A percentile compares a stretch with the other conserved stretches of the same genome.
Evolutionary conservation across 2,113 vertebrate species (phyloP).

Genomic region (Parus major): DNA sequence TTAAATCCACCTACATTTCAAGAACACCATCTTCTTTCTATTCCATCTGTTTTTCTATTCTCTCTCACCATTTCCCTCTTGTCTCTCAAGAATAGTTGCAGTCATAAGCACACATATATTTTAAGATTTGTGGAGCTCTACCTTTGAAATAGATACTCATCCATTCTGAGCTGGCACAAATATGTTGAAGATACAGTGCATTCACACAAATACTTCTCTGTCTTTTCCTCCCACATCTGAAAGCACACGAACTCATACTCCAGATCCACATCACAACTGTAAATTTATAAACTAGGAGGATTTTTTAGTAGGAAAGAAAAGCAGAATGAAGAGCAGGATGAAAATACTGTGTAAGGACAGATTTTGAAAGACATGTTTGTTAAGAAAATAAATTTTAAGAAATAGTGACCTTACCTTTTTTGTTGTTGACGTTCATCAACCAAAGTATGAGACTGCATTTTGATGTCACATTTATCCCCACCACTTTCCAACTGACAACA

Average conservation of each 20-base stretch:
- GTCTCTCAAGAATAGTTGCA: background rate
- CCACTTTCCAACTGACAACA: background rate
- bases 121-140: background rate
- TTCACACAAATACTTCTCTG: background rate
- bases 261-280: background rate
- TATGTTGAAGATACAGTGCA: background rate
- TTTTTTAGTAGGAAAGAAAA: background rate
- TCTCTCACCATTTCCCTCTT: background rate
- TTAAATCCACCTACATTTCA: background rate
- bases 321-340: background rate
- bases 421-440: background rate
- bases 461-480: background rate
- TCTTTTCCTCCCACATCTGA: background rate
- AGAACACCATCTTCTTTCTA: background rate
- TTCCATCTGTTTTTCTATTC: background rate
- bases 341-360: background rate
- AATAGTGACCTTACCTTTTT: constrained; percentile 50
- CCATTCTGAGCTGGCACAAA: background rate
- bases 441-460: background rate
- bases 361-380: background rate
- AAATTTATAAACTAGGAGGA: background rate
- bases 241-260: background rate
- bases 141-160: background rate
- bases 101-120: background rate
- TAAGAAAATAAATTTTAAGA: background rate